Base-by-base conservation (phyloP, 1,140 invertebrate species). In the Pogonus chalceus region DNA sequence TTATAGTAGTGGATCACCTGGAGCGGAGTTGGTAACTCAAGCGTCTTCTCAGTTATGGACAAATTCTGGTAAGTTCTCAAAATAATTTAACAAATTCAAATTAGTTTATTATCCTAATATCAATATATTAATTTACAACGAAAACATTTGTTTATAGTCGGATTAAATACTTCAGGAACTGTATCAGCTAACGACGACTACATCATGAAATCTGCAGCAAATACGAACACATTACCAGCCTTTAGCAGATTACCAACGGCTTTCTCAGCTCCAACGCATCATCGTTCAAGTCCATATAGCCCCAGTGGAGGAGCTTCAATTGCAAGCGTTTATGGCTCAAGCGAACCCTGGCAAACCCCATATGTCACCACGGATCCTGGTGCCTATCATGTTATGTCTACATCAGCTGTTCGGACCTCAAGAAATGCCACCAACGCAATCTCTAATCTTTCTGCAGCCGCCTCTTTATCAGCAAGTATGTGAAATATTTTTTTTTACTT, bases 381-480 rank as follows among this genome's bases (percentile, higher is more conserved):
- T 60, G n/a, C 10, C 1, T 54, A 50, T 24, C 31, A 49, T 23
- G 46, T 31, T 2, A 51, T 58, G 23, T n/a, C 48, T 18, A 9
- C 48, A 23, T 26, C 49, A 49, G 22, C 35, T 2, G 7, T 16
- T 35, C 49, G 62, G 26, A 59, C 57, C 26, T 56, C 57, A 2
- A 58, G 60, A 43, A 18, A 24, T n/a, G 1, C 16, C 18, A 7
- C 39, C 12, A 18, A 23, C 12, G 24, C 12, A 4, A 2, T 4
- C 10, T 2, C 24, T 18, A 59, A 64, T 59, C 64, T 74, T 12
- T 68, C 67, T 31, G 74, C 74, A 12, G 70, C 73, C 24, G 72
- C 72, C 21, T 75, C 73, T 37, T 57, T 76, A 35, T 65, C 72
- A 63, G 73, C 73, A 65, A 72, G 74, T 76, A 71, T 74, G 74